These are phyloP conservation scores for Leucoraja ocellata DNA, from an alignment of 2,797 vertebrate species.

Conservation along the genomic window DNA sequence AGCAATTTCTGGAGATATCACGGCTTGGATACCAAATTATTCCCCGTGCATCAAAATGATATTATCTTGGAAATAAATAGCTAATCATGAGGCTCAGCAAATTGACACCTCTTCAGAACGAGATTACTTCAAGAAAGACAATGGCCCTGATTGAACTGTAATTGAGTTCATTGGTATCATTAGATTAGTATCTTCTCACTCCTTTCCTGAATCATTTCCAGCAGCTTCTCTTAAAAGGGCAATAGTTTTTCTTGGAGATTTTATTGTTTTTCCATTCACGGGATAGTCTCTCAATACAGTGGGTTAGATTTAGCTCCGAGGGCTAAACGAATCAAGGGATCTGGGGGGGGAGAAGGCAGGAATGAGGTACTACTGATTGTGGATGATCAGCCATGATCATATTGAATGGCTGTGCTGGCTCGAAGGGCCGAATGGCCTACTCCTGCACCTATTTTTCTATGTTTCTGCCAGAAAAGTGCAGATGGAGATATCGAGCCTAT, in stretches of 20 bases:
- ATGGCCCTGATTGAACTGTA: slow-evolving; percentile 25
- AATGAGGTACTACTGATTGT: no score
- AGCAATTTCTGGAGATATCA: no score
- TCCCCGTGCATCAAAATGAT: background rate
- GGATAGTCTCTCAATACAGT: background rate
- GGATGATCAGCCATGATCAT: no score
- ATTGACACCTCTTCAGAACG: slow-evolving; percentile 13
- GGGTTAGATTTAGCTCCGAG: no score
- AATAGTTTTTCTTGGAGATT: background rate
- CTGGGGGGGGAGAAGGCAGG: background rate
- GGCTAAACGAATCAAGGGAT: background rate
- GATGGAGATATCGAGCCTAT: no score
- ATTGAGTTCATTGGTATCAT: slow-evolving; percentile 32
- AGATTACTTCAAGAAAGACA: slow-evolving; percentile 23
- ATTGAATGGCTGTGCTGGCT: no score
- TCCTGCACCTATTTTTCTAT: no score
- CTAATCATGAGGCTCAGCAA: slow-evolving; percentile 6
- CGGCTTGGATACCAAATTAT: background rate
- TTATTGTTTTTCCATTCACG: background rate
- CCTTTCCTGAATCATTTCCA: background rate
- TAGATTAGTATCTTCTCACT: background rate
- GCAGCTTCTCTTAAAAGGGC: background rate
- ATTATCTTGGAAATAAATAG: slow-evolving; percentile 1
- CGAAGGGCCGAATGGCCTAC: no score
- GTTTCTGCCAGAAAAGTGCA: no score